These are phyloP conservation scores for Characodon lateralis DNA, from an alignment of 2,797 vertebrate species.

Conservation along the genomic window DNA sequence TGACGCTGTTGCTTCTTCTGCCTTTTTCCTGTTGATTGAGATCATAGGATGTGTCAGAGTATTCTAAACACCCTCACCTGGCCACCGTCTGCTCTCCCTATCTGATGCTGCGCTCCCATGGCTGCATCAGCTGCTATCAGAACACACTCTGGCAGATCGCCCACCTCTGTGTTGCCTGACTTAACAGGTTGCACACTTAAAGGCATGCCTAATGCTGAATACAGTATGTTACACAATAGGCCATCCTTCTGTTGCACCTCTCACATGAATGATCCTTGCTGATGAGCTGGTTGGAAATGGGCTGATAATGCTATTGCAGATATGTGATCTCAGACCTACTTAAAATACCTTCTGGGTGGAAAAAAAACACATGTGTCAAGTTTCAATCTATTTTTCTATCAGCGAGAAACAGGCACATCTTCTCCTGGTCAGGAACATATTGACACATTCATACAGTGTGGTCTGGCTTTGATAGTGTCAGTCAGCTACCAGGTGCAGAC, in stretches of 20 bases:
- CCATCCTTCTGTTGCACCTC: conserved; percentile 42
- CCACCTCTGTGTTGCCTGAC: conserved; percentile 49
- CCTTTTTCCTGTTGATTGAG: conserved; percentile 66
- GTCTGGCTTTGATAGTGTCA: conserved; percentile 69
- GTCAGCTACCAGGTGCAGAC: conserved; percentile 60
- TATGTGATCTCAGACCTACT: conserved; percentile 59
- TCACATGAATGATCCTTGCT: conserved; percentile 50
- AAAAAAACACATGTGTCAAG: conserved; percentile 37
- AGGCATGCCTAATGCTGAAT: conserved; percentile 45
- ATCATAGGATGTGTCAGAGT: conserved; percentile 68
- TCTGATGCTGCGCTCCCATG: conserved; percentile 64
- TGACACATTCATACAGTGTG: conserved; percentile 55
- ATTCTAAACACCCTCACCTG: conserved; percentile 65
- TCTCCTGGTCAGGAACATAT: conserved; percentile 52
- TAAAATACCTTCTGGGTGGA: conserved; percentile 50
- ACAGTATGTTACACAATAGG: conserved; percentile 42
- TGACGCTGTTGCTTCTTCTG: conserved; percentile 8
- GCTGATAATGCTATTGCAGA: conserved; percentile 59
- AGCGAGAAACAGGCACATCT: conserved; percentile 61
- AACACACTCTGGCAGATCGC: conserved; percentile 43
- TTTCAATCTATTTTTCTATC: conserved; percentile 81
- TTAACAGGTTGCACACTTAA: conserved; percentile 64
- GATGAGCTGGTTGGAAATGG: conserved; percentile 35
- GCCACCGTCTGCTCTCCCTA: conserved; percentile 47
- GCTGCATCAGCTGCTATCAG: conserved; percentile 55